Evolutionary conservation across 23 tunicate genomes (phyloP), one percentile per base, ranked within the genome.

Genomic region (Botrylloides violaceus): DNA sequence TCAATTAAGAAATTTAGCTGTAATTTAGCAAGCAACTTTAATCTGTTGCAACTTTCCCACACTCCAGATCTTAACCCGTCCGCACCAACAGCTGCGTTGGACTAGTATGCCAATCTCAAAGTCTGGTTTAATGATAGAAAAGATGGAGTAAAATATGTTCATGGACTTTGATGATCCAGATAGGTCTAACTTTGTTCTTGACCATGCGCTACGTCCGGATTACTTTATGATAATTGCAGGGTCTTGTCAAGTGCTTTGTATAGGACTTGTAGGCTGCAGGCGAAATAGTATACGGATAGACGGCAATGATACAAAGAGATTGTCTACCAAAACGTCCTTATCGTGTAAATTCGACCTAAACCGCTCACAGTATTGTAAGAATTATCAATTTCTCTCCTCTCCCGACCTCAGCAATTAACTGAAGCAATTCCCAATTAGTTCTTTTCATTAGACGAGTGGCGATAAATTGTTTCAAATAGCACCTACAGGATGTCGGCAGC

Each of bases 1-100:
- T 19, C 58, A 68, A 37, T 68, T 37, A 43, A 39, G 59, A 68
- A 68, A 43, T 68, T 68, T 68, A 68, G 37, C 26, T 23, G 58
- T 68, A 68, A 68, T 68, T 68, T 68, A 35, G 58, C 26, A 32
- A 36, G 30, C 23, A 68, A 68, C 74, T 68, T 68, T 68, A 39
- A 68, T 68, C 74, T 68, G 21, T 20, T 32, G 2, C 19, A 63
- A 25, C 74, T 68, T 68, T 68, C 74, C 74, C 74, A 68, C 74
- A 68, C 74, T 68, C 74, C 15, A 24, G 47, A 68, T 68, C 12
- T 31, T 68, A 32, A 68, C 43, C 58, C 74, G 49, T 68, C 37
- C 7, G 34, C 12, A 15, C 15, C 53, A 9, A 43, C 53, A 43
- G 53, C 53, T 43, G 53, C 15, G 15, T 43, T 43, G 12, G 12